Conservation (phyloP, 1,140 invertebrate genomes). For the Drosophila punjabiensis region DNA sequence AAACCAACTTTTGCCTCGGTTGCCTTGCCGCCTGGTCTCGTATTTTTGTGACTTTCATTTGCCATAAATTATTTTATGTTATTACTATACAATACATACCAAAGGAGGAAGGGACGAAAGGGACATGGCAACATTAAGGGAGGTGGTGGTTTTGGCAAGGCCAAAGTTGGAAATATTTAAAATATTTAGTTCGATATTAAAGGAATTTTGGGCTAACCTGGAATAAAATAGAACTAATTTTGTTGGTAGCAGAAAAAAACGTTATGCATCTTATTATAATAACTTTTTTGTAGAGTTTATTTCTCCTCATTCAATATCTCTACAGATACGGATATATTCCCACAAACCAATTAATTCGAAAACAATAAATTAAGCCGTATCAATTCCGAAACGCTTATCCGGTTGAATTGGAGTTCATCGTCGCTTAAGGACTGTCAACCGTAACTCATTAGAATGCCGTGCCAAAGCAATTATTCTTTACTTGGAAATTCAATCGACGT, state of each 20-base stretch:
- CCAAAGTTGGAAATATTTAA: conserved; percentile 17
- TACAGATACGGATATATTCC: background rate
- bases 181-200: background rate
- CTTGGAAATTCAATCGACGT: conserved; percentile 30
- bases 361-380: conserved; percentile 10
- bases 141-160: conserved; percentile 20
- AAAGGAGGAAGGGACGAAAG: conserved; percentile 15
- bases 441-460: conserved; percentile 5
- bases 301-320: background rate
- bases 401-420: background rate
- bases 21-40: conserved; percentile 28
- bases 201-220: background rate
- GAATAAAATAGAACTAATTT: no score
- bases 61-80: conserved; percentile 80
- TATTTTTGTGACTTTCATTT: conserved; percentile 80
- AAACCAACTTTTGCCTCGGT: conserved; percentile 49
- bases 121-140: background rate
- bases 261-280: background rate
- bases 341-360: background rate
- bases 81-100: conserved; percentile 76
- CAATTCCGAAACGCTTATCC: background rate
- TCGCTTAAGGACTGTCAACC: conserved; percentile 6
- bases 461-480: conserved; percentile 20
- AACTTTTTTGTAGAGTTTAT: no score
- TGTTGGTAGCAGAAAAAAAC: no score